phyloP scores from a whole-genome alignment of 2,797 vertebrate genomes.

The Anabas testudineus region DNA sequence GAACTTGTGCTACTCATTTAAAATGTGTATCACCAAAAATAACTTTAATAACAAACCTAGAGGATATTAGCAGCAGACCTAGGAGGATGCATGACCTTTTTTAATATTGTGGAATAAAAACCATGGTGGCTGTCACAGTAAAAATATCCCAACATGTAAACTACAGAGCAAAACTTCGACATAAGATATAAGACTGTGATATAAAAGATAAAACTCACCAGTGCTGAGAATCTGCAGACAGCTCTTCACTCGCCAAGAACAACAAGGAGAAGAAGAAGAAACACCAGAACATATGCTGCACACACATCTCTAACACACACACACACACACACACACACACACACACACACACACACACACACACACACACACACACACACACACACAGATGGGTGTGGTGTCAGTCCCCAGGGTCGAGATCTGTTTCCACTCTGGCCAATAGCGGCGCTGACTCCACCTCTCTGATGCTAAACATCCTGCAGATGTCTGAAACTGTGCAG shows the following conservation, averaged over 20 bases:
- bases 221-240: conserved; percentile 23
- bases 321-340: too few species aligned
- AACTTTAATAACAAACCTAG: not conserved
- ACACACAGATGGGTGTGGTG: conserved; percentile 66
- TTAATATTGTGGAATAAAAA: not conserved
- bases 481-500: conserved; percentile 64
- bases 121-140: not conserved
- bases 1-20: too few species aligned
- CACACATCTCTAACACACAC: conserved; percentile 12
- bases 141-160: not conserved
- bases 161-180: not conserved
- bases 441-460: conserved; percentile 60
- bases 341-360: conserved; percentile 12
- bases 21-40: too few species aligned
- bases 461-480: conserved; percentile 64
- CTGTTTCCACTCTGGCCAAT: conserved; percentile 60
- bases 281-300: conserved; percentile 34
- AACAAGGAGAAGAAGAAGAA: conserved; percentile 26
- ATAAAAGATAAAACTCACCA: conserved; percentile 51
- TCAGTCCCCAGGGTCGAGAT: conserved; percentile 62
- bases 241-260: conserved; percentile 16
- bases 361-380: conserved; percentile 13
- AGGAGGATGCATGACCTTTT: not conserved
- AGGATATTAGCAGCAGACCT: not conserved
- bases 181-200: not conserved